A percentile compares a stretch with the other conserved stretches of the same genome.
Conservation (phyloP, 2,888 invertebrate species). For the Cephalotes varians region DNA sequence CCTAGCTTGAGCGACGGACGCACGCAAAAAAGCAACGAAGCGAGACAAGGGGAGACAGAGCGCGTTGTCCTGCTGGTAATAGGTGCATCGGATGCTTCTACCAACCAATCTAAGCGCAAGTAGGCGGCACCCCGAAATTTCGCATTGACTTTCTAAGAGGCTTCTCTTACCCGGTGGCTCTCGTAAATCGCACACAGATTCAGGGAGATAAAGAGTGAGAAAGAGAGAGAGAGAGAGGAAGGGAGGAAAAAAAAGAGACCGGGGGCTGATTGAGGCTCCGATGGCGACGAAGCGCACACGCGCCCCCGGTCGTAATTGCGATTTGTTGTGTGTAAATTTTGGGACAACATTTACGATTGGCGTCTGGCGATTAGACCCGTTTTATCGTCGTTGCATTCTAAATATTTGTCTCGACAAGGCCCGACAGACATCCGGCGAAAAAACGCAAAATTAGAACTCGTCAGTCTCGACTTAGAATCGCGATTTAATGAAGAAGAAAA, state of each 20-base stretch:
- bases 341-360: conserved; percentile 45
- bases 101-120: conserved; percentile 59
- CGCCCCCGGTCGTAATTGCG: conserved; percentile 58
- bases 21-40: conserved; percentile 44
- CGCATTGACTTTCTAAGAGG: conserved; percentile 70
- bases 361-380: conserved; percentile 38
- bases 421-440: not conserved
- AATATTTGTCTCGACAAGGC: not conserved
- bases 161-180: conserved; percentile 65
- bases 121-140: conserved; percentile 74
- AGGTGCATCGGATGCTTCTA: conserved; percentile 44
- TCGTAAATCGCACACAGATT: conserved; percentile 66
- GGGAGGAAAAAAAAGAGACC: not conserved
- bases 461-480: conserved; percentile 7
- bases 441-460: no score
- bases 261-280: conserved; percentile 54
- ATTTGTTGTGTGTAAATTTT: conserved; percentile 55
- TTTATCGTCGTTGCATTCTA: conserved; percentile 15
- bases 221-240: not conserved
- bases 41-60: conserved; percentile 58
- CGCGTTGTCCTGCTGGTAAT: conserved; percentile 55
- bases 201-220: not conserved
- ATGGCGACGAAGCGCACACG: conserved; percentile 52
- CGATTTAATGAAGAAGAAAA: not conserved
- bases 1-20: conserved; percentile 5